phyloP scores from a whole-genome alignment of 2,797 vertebrate genomes.

The Acestrorhynchus altus region DNA sequence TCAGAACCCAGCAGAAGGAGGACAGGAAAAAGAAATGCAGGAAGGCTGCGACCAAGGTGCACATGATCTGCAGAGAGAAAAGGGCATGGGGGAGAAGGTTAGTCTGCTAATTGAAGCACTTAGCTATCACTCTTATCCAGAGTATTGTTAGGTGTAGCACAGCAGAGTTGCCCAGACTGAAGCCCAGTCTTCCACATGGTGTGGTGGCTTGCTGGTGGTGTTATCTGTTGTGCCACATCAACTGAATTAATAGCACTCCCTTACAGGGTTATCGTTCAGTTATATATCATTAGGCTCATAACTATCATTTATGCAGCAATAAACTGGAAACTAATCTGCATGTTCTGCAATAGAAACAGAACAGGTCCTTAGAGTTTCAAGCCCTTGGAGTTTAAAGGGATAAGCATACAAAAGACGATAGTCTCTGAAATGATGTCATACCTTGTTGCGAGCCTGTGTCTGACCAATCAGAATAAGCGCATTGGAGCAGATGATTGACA shows the following conservation, averaged over 20 bases:
- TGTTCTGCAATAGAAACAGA: neutral
- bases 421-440: slow-evolving; percentile 66
- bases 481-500: slow-evolving; percentile 98
- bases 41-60: slow-evolving; percentile 91
- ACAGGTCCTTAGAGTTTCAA: too few relatives aligned
- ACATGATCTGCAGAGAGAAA: slow-evolving; percentile 84
- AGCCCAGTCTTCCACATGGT: too few relatives aligned
- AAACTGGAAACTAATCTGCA: too few relatives aligned
- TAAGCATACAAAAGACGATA: too few relatives aligned
- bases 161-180: too few relatives aligned
- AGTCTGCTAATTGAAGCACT: neutral
- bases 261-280: neutral
- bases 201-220: too few relatives aligned
- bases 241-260: too few relatives aligned
- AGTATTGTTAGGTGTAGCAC: too few relatives aligned
- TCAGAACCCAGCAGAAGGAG: slow-evolving; percentile 99
- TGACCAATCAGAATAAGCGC: slow-evolving; percentile 96
- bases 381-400: neutral
- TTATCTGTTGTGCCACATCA: too few relatives aligned
- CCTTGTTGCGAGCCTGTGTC: slow-evolving; percentile 97
- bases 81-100: neutral
- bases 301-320: neutral
- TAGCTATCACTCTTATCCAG: too few relatives aligned
- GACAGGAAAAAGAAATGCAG: slow-evolving; percentile 99
- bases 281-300: too few relatives aligned